Percentiles rank a stretch among this genome's conserved stretches.
These are phyloP conservation scores for Augochlora pura DNA, from an alignment of 1,140 invertebrate species.

Conservation along the genomic window DNA sequence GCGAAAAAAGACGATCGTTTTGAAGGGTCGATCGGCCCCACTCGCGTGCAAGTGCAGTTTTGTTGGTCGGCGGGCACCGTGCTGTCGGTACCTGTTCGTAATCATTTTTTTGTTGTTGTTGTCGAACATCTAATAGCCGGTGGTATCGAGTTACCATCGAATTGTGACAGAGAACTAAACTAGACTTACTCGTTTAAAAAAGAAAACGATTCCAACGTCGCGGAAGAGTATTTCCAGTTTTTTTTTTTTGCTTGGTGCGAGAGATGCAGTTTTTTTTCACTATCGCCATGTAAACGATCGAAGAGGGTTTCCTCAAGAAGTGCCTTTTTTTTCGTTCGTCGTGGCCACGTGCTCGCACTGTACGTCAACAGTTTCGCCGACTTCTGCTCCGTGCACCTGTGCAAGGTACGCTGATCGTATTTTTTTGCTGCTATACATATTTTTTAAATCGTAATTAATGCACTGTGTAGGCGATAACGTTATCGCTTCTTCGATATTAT, in stretches of 20 bases:
- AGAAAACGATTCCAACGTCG: too few species aligned
- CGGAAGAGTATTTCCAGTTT: too few species aligned
- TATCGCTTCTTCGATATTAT: too few species aligned
- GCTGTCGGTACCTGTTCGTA: not conserved
- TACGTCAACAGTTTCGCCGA: constrained; percentile 19
- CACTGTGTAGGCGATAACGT: not conserved
- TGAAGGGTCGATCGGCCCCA: constrained; percentile 18
- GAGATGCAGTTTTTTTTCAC: too few species aligned
- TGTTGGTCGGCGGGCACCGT: constrained; percentile 19
- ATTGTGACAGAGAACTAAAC: too few species aligned
- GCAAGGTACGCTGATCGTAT: constrained; percentile 17
- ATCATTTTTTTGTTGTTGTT: not conserved
- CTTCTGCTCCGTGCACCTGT: not conserved
- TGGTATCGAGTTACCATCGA: too few species aligned
- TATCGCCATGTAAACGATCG: too few species aligned
- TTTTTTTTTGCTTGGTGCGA: too few species aligned
- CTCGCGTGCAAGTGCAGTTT: constrained; percentile 9
- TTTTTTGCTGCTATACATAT: not conserved
- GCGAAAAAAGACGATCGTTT: constrained; percentile 22
- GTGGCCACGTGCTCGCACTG: constrained; percentile 23
- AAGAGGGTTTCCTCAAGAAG: too few species aligned
- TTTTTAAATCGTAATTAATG: not conserved
- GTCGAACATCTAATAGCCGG: not conserved
- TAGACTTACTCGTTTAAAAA: too few species aligned
- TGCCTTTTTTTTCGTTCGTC: not conserved